Conservation (phyloP, 1,140 invertebrate genomes). For the Caenorhabditis remanei region DNA sequence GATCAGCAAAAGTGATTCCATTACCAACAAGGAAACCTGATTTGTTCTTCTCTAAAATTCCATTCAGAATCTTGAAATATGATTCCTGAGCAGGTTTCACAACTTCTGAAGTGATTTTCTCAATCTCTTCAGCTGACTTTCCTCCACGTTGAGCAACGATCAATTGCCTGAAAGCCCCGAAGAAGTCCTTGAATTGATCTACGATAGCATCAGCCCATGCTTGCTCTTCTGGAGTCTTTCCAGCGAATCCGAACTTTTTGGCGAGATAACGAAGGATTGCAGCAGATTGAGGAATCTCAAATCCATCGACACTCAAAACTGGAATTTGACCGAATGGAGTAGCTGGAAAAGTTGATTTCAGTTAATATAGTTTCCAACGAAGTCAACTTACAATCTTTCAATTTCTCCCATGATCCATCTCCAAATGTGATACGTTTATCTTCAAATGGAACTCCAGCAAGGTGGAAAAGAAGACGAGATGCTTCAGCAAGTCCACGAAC, state of each 20-base stretch:
- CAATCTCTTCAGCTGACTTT: neutral
- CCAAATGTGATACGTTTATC: neutral
- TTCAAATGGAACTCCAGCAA: slow-evolving; percentile 44
- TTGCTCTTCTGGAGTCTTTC: slow-evolving; percentile 62
- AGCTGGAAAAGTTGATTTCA: slow-evolving; percentile 47
- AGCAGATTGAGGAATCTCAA: slow-evolving; percentile 60
- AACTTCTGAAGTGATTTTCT: neutral
- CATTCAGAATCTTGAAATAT: slow-evolving; percentile 5
- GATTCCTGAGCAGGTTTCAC: neutral
- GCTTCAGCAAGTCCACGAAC: slow-evolving; percentile 39
- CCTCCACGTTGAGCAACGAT: neutral
- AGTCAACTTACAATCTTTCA: slow-evolving; percentile 31
- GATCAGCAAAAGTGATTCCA: slow-evolving; percentile 13
- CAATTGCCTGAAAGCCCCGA: neutral
- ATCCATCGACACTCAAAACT: slow-evolving; percentile 62
- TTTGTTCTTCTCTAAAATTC: slow-evolving; percentile 7
- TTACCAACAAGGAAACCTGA: slow-evolving; percentile 1
- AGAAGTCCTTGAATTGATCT: slow-evolving; percentile 63
- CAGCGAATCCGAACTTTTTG: slow-evolving; percentile 63
- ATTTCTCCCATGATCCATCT: neutral
- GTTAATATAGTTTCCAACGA: no score
- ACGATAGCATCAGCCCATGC: slow-evolving; percentile 61
- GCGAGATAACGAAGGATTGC: slow-evolving; percentile 61
- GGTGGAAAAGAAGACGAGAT: slow-evolving; percentile 28
- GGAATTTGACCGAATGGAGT: slow-evolving; percentile 64